A percentile compares a stretch with the other conserved stretches of the same genome.
Evolutionary conservation across 2,888 invertebrate genomes (phyloP).

Genomic region (Antheraea yamamai): DNA sequence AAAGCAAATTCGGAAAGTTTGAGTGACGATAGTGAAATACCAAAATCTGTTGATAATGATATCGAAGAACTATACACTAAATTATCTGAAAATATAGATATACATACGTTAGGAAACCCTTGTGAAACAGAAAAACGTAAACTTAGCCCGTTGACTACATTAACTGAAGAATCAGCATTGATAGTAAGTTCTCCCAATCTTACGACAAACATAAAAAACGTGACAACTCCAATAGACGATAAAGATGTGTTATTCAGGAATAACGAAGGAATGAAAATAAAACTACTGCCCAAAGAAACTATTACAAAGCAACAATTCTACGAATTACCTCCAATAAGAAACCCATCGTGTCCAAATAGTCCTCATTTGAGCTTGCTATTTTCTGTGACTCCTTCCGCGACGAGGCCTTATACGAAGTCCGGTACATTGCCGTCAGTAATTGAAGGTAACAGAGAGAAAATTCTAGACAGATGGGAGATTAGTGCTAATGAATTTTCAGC

Average conservation of each 20-base stretch:
- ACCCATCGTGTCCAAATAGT: constrained; percentile 43
- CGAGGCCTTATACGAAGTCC: constrained; percentile 35
- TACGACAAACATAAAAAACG: constrained; percentile 24
- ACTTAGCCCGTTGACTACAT: constrained; percentile 57
- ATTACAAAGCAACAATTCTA: constrained; percentile 27
- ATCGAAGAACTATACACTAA: constrained; percentile 64
- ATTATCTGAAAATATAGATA: constrained; percentile 48
- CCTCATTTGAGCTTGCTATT: constrained; percentile 59
- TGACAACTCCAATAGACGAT: constrained; percentile 31
- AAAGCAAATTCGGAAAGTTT: constrained; percentile 31
- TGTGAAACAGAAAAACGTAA: constrained; percentile 41
- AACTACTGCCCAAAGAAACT: constrained; percentile 43
- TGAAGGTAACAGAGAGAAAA: constrained; percentile 39
- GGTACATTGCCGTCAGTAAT: constrained; percentile 39
- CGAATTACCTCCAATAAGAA: constrained; percentile 67
- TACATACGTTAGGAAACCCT: constrained; percentile 35
- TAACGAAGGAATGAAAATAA: constrained; percentile 51
- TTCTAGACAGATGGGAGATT: constrained; percentile 55
- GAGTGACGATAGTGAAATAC: constrained; percentile 49
- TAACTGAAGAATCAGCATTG: constrained; percentile 66
- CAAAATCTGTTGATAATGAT: constrained; percentile 59
- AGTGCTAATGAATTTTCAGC: constrained; percentile 54
- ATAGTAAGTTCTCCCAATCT: constrained; percentile 41
- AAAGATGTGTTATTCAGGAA: constrained; percentile 50
- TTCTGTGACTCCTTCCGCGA: constrained; percentile 36